Base-by-base conservation (phyloP, 2,888 invertebrate genomes). In the Andrena bucephala region DNA sequence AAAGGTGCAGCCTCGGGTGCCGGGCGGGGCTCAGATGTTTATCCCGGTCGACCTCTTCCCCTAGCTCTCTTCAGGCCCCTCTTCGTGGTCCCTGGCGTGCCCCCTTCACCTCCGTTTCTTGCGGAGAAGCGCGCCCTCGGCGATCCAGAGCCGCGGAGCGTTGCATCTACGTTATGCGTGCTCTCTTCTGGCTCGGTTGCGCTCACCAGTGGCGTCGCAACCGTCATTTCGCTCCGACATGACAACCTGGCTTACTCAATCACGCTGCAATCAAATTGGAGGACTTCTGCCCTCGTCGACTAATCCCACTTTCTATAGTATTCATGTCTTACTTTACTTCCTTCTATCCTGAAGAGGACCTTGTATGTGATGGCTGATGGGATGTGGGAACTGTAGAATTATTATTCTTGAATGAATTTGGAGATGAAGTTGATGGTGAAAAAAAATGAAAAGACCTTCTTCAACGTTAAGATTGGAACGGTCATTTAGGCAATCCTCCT, bases 1-100 rank as follows among this genome's bases (percentile, higher is more conserved):
- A 86, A 89, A 90, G 90, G 89, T 85, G 90, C 91, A 92, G 93
- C 93, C 92, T 92, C 92, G 92, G 93, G 93, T 93, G 92, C 93
- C 93, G 93, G 93, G 93, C 93, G 93, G 93, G 92, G 93, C 93
- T 93, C 93, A 91, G 93, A 93, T 93, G 93, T 93, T 93, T 93
- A 93, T 93, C 93, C 93, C 93, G 92, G 90, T 93, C 93, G 93
- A 93, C 92, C 93, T 93, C 93, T 92, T 90, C 91, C 90, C 88
- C 89, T 88, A 89, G 79, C 87, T 63, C 85, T 83, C 83, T 77
- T 81, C 85, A 74, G 79, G 73, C 86, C 85, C 84, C 88, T 85
- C 87, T 84, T 85, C 90, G 76, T 84, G 85, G 84, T 88, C 87
- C 84, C 87, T 84, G 85, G 80, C 84, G 85, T 90, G 91, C 89